Evolutionary conservation across 2,113 vertebrate genomes (phyloP).

Genomic region (Herpailurus yagouaroundi): DNA sequence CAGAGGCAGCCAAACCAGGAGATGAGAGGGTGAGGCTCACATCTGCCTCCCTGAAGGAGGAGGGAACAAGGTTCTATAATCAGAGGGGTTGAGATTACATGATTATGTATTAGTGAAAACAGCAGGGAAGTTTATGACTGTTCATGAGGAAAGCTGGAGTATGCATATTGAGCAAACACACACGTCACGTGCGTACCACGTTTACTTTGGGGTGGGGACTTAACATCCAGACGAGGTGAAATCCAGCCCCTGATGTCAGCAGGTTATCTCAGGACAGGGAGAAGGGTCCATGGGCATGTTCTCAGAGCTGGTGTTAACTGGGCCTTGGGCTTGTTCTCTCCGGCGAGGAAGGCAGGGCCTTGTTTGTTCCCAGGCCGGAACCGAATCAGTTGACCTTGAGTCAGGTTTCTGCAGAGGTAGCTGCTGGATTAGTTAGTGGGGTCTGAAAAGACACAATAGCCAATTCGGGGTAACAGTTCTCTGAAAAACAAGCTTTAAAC

Average conservation of each 20-base stretch:
- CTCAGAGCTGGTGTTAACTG: not conserved
- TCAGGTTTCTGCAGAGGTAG: not conserved
- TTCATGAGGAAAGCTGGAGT: not conserved
- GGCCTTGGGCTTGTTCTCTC: not conserved
- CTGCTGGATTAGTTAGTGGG: not conserved
- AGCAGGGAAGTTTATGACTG: not conserved
- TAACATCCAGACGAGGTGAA: not conserved
- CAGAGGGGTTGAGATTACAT: not conserved
- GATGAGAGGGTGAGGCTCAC: not conserved
- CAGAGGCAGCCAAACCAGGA: not conserved
- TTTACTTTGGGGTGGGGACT: not conserved
- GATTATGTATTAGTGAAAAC: not conserved
- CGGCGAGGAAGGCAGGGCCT: not conserved
- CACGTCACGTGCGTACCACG: not conserved
- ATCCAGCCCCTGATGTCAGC: not conserved
- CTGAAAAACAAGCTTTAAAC: not conserved
- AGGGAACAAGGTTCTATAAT: not conserved
- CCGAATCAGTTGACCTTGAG: not conserved
- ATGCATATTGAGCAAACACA: not conserved
- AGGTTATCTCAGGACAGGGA: not conserved
- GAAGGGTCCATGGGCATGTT: not conserved
- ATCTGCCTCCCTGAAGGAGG: not conserved
- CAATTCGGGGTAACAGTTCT: not conserved
- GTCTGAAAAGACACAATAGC: not conserved
- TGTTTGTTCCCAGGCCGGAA: not conserved